Base-by-base conservation (phyloP, 2,888 invertebrate species). In the Eulithis prunata region DNA sequence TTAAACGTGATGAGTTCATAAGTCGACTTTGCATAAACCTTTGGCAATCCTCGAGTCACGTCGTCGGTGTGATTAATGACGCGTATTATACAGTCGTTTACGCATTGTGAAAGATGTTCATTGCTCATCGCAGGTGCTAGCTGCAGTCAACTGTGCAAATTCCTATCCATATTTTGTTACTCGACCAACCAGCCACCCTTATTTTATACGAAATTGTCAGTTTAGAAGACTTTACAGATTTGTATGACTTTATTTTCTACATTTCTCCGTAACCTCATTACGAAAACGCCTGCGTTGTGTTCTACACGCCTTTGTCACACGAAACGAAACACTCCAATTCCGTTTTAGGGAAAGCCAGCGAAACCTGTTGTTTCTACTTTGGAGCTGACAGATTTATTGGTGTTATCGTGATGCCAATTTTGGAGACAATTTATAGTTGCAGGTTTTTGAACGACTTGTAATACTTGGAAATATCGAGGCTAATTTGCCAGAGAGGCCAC, bases 1-100 rank as follows among this genome's bases (percentile, higher is more conserved):
- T 88, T 79, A 78, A 83, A 80, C 85, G 85, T 85, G 88, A 88
- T 87, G 88, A 85, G 85, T 84, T 84, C 85, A 85, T 85, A 83
- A 78, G 76, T 76, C 73, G 78, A 76, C 79, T 83, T 87, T 85
- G 84, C 83, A 85, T 82, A 82, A 82, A 82, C 78, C 81, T 84
- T 85, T 86, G 81, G 85, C 86, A 88, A 89, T 77, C 77, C 73
- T 74, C 72, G 65, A 81, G 84, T 84, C 87, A 86, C 85, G 85
- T 80, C 78, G 69, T 81, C 78, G 69, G 55, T 72, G 74, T 86
- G 87, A 89, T 88, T 85, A 85, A 89, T 85, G 85, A 82, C 75
- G 80, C 78, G 79, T 73, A 75, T 74, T 78, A 75, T 77, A 76
- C 75, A 80, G 77, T 77, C 78, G 78, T 75, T 76, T 73, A 75